Percentiles rank a stretch among this genome's conserved stretches.
Conservation (phyloP, 2,113 vertebrate species). For the Apodemus speciosus region DNA sequence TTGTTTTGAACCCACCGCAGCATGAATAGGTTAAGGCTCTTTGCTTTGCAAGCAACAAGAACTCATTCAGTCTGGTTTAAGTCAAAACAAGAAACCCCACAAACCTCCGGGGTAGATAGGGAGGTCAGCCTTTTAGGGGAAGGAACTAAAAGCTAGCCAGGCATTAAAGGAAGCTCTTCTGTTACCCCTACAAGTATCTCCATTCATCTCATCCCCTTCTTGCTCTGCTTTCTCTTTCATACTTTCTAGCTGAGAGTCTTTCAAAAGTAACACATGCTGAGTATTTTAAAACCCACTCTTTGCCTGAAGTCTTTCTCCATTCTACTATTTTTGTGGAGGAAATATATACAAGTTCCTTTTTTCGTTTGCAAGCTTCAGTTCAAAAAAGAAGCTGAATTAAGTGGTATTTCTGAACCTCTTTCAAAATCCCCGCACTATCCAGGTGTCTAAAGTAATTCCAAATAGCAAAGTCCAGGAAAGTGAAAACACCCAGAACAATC, state of each 20-base stretch:
- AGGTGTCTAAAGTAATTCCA: constrained; percentile 46
- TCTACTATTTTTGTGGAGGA: neutral
- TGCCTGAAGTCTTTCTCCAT: neutral
- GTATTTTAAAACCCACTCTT: neutral
- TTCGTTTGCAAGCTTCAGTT: constrained; percentile 17
- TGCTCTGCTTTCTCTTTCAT: neutral
- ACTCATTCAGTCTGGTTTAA: neutral
- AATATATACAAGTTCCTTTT: neutral
- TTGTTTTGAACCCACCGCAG: neutral
- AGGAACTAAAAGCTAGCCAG: neutral
- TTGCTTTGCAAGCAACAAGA: neutral
- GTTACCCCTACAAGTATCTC: neutral
- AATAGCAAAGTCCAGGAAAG: neutral
- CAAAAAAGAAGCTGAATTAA: constrained; percentile 28
- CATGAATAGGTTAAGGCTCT: neutral
- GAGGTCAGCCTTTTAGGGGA: neutral
- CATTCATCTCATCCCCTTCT: neutral
- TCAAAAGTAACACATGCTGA: neutral
- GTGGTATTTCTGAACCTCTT: neutral
- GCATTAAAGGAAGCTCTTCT: neutral
- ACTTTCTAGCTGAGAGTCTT: neutral
- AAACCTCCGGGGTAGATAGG: neutral
- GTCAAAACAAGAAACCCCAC: neutral
- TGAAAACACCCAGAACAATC: neutral
- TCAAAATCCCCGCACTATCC: neutral